Conservation (phyloP, 2,888 invertebrate species). For the Oscheius myriophilus region DNA sequence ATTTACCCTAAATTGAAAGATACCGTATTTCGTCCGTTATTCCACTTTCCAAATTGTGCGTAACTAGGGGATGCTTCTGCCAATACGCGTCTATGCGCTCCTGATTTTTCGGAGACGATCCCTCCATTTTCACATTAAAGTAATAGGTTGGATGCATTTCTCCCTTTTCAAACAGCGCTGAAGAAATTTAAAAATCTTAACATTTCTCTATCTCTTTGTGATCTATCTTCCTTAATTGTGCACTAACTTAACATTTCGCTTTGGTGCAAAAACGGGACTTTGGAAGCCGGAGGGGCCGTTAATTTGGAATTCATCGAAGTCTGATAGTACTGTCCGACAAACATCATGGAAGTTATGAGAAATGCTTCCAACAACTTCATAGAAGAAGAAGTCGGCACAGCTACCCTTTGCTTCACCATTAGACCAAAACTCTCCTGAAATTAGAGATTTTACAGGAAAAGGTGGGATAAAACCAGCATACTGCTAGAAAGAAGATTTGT, state of each 20-base stretch:
- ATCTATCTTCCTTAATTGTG: neutral
- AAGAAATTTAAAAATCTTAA: too few relatives aligned
- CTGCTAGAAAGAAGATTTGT: slow-evolving; percentile 44
- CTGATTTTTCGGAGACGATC: slow-evolving; percentile 45
- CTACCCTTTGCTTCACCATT: slow-evolving; percentile 52
- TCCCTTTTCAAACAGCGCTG: slow-evolving; percentile 40
- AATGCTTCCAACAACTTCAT: slow-evolving; percentile 44
- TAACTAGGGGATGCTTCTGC: slow-evolving; percentile 41
- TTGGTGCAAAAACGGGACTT: slow-evolving; percentile 52
- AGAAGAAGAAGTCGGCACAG: slow-evolving; percentile 38
- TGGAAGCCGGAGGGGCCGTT: slow-evolving; percentile 46
- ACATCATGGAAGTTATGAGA: slow-evolving; percentile 46
- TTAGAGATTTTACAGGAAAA: neutral
- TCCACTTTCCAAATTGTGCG: slow-evolving; percentile 36
- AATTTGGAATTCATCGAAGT: slow-evolving; percentile 57
- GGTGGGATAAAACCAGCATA: slow-evolving; percentile 33
- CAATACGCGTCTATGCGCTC: slow-evolving; percentile 38
- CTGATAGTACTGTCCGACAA: slow-evolving; percentile 49
- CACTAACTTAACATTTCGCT: slow-evolving; percentile 41
- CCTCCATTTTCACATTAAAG: slow-evolving; percentile 43
- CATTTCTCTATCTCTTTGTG: neutral
- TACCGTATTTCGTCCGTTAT: slow-evolving; percentile 45
- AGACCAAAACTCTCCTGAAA: slow-evolving; percentile 51
- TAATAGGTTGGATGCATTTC: slow-evolving; percentile 51
- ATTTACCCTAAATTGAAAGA: neutral